These are phyloP conservation scores for Drosophila picticornis DNA, from an alignment of 2,888 invertebrate species.

Conservation along the genomic window DNA sequence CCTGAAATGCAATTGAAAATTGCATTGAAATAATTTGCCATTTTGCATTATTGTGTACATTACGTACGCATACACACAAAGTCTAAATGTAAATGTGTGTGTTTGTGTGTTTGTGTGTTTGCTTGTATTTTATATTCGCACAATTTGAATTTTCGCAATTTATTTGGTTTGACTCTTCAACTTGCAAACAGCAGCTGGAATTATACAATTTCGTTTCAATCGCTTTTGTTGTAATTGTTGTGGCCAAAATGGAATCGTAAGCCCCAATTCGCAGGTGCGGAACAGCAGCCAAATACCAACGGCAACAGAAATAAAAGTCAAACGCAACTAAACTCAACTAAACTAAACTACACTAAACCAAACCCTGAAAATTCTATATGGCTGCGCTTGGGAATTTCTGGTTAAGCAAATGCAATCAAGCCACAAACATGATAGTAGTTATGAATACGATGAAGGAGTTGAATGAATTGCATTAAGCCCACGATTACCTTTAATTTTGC, in stretches of 20 bases:
- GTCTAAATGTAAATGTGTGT: conserved; percentile 11
- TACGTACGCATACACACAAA: conserved; percentile 8
- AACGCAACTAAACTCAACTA: neutral
- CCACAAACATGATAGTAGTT: conserved; percentile 7
- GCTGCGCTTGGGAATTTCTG: conserved; percentile 4
- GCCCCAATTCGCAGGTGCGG: conserved; percentile 9
- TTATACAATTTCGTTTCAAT: conserved; percentile 47
- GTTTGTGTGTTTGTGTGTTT: conserved; percentile 15
- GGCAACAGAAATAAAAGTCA: neutral
- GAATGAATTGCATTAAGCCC: neutral
- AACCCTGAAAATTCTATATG: conserved; percentile 3
- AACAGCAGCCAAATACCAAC: conserved; percentile 7
- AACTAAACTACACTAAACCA: conserved; percentile 2
- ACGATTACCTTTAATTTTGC: neutral
- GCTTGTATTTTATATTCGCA: conserved; percentile 26
- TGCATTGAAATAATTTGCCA: conserved; percentile 68
- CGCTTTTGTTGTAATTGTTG: conserved; percentile 23
- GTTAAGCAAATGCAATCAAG: conserved; percentile 12
- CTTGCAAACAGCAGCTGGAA: conserved; percentile 42
- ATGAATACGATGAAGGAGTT: neutral
- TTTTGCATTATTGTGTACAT: conserved; percentile 56
- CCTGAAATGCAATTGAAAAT: conserved; percentile 67
- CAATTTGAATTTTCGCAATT: conserved; percentile 69
- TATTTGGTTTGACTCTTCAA: conserved; percentile 72
- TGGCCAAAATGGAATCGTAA: conserved; percentile 1